Evolutionary conservation across 2,888 invertebrate species (phyloP), one percentile per base, ranked within the genome.

Genomic region (Camponotus fellah): DNA sequence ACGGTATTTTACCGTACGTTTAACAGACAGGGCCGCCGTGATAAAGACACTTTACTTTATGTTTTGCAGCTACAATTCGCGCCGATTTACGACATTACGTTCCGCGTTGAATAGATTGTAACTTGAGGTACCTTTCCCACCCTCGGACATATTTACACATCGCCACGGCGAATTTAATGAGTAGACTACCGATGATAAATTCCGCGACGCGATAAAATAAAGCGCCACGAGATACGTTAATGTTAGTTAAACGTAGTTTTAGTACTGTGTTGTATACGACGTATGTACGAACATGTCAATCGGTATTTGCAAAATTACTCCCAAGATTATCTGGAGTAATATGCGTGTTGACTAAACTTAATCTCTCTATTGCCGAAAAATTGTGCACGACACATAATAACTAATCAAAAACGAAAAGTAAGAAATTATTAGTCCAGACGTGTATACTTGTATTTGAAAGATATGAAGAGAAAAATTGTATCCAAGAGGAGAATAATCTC

Each of bases 81-180:
- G 79, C 21, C 79, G 79, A 80, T 80, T 80, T 80, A 80, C 72
- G 79, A 80, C 60, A 80, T 80, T 80, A 80, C 62, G 79, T 71
- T 79, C 72, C 34, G 34, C 6, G 79, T 37, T 79, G 79, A 79
- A 71, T 79, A 60, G 79, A 79, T 79, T 79, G 79, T 79, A 79
- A 79, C 79, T 79, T 60, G 62, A 21, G 34, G 60, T 71, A 60
- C 79, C 60, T 71, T 21, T 53, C 32, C 72, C 46, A 46, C 34
- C 71, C 34, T 17, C 60, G n/a, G 79, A 79, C 71, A 60, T 79
- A 79, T 80, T 80, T 80, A 80, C 79, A 80, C 79, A 80, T 80
- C 43, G 79, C 72, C 72, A 37, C 60, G 37, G 79, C 21, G 79
- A 46, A 80, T 80, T 80, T 80, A 80, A 80, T 80, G 79, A 80